Conservation (phyloP, 2,888 invertebrate genomes). For the Flabesymbios commensalis region DNA sequence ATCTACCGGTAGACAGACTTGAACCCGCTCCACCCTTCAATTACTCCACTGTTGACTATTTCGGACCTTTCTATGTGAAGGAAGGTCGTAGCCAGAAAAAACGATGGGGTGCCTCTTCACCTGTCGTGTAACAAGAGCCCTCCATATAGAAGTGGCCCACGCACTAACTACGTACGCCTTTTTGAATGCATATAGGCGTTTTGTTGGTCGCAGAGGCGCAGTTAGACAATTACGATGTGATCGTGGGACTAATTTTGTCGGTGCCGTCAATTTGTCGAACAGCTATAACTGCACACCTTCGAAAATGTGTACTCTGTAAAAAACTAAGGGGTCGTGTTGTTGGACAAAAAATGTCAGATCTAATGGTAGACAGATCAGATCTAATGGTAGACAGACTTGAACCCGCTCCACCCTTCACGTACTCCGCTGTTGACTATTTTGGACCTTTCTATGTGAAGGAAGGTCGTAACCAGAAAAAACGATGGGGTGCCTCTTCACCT, state of each 20-base stretch:
- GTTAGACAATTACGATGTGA: conserved; percentile 28
- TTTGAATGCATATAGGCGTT: conserved; percentile 30
- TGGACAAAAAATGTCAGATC: conserved; percentile 48
- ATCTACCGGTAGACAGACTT: conserved; percentile 48
- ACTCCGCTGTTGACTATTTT: background rate
- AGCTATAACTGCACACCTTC: too few species aligned
- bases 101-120: conserved; percentile 47
- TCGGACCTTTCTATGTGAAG: conserved; percentile 46
- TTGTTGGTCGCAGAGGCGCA: conserved; percentile 28
- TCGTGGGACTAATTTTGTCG: conserved; percentile 31
- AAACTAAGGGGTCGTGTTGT: conserved; percentile 31
- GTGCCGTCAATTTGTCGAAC: too few species aligned
- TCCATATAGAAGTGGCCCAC: conserved; percentile 42
- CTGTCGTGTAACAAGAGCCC: conserved; percentile 46
- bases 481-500: background rate
- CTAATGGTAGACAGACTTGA: too few species aligned
- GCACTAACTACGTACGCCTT: conserved; percentile 35
- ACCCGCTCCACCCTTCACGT: background rate
- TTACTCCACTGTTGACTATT: conserved; percentile 49
- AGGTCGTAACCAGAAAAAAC: background rate
- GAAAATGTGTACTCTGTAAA: conserved; percentile 47
- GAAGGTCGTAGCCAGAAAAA: conserved; percentile 43
- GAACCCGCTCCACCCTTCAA: conserved; percentile 37
- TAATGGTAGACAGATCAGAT: conserved; percentile 46
- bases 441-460: background rate